These are phyloP conservation scores for Sorex araneus DNA, from an alignment of 2,113 vertebrate genomes.

Conservation along the genomic window DNA sequence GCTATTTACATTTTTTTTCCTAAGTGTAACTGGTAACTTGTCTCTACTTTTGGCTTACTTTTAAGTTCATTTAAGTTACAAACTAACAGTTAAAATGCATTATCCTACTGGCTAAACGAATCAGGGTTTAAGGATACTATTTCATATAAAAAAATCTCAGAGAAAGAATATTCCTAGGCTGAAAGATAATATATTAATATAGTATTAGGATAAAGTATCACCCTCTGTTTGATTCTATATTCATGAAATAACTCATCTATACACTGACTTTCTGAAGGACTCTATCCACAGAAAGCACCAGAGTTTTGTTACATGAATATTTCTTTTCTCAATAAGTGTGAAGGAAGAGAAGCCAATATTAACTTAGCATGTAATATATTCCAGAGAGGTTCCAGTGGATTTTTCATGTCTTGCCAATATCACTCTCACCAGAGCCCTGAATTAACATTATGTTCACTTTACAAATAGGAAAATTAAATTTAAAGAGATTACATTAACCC, in stretches of 20 bases:
- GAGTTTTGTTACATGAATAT: neutral
- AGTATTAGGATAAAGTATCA: conserved; percentile 34
- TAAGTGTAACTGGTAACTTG: neutral
- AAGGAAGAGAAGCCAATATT: conserved; percentile 50
- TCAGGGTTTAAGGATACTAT: neutral
- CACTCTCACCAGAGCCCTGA: conserved; percentile 32
- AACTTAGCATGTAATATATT: neutral
- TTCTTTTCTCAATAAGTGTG: conserved; percentile 6
- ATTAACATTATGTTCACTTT: conserved; percentile 28
- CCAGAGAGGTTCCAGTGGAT: neutral
- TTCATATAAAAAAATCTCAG: neutral
- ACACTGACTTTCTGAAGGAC: conserved; percentile 27
- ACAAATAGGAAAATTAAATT: conserved; percentile 69
- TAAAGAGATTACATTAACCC: conserved; percentile 31
- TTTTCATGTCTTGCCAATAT: conserved; percentile 12
- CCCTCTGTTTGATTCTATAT: neutral
- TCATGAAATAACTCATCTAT: conserved; percentile 32
- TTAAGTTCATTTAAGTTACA: neutral
- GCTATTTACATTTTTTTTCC: neutral
- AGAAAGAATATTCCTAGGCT: neutral
- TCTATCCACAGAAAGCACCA: neutral
- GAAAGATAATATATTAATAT: neutral
- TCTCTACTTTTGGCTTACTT: conserved; percentile 2
- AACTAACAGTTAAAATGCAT: neutral
- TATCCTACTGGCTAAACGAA: neutral